phyloP scores from a whole-genome alignment of 2,888 invertebrate genomes.

The Geophilus truncorum region DNA sequence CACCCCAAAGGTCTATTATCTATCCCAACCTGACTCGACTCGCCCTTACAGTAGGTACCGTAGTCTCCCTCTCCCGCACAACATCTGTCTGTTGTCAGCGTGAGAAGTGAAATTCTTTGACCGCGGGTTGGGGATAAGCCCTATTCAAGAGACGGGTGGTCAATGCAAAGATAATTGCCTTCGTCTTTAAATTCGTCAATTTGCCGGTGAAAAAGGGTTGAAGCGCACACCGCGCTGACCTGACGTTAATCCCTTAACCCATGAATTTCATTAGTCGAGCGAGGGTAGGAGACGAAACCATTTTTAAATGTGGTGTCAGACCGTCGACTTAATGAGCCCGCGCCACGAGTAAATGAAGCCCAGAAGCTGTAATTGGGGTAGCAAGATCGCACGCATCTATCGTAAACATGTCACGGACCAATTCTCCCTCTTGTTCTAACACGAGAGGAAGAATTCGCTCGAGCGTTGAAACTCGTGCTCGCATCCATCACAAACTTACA shows the following conservation, averaged over 20 bases:
- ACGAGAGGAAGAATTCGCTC: background rate
- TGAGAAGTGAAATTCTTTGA: background rate
- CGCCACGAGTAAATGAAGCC: slow-evolving; percentile 4
- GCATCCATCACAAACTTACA: background rate
- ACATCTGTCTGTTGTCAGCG: background rate
- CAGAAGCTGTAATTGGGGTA: slow-evolving; percentile 10
- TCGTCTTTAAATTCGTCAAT: background rate
- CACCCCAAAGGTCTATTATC: background rate
- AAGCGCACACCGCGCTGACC: background rate
- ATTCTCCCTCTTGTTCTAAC: background rate
- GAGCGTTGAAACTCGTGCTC: background rate
- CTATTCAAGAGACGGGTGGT: background rate
- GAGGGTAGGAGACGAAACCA: background rate
- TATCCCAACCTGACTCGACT: background rate
- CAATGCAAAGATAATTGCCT: background rate
- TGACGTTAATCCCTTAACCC: background rate
- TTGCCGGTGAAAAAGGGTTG: background rate
- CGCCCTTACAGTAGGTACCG: background rate
- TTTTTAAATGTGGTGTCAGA: background rate
- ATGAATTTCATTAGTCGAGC: background rate
- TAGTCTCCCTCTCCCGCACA: background rate
- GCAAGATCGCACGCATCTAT: slow-evolving; percentile 1
- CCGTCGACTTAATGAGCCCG: slow-evolving; percentile 5
- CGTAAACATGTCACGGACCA: slow-evolving; percentile 5
- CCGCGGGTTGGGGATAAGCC: background rate